Evolutionary conservation across 2,888 invertebrate genomes (phyloP).

Genomic region (Sylvicola fuscatus): DNA sequence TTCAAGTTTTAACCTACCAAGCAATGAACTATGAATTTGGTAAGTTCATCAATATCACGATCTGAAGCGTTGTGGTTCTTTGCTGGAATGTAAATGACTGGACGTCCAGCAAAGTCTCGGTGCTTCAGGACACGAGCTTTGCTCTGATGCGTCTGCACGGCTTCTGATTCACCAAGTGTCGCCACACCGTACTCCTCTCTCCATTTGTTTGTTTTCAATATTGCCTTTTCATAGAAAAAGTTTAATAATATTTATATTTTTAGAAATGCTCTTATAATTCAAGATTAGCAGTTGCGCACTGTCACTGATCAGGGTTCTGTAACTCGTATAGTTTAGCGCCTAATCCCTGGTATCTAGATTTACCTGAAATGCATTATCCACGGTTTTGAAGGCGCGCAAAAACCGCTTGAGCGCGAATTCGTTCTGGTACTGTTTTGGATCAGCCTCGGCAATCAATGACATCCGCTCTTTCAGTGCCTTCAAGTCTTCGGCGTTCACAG

Average conservation of each 20-base stretch:
- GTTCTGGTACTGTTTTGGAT: slow-evolving; percentile 53
- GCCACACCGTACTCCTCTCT: slow-evolving; percentile 48
- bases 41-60: slow-evolving; percentile 53
- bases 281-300: no score
- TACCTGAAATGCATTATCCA: slow-evolving; percentile 56
- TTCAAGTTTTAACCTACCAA: slow-evolving; percentile 26
- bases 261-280: no score
- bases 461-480: slow-evolving; percentile 46
- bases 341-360: slow-evolving; percentile 10
- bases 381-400: slow-evolving; percentile 49
- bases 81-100: slow-evolving; percentile 59
- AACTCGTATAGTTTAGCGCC: no score
- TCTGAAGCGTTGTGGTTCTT: slow-evolving; percentile 50
- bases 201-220: slow-evolving; percentile 66
- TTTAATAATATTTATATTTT: no score
- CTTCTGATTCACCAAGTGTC: slow-evolving; percentile 29
- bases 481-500: slow-evolving; percentile 40
- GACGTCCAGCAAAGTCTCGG: slow-evolving; percentile 49
- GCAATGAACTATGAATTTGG: slow-evolving; percentile 57
- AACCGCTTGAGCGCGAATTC: slow-evolving; percentile 51
- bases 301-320: no score
- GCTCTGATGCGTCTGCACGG: slow-evolving; percentile 34
- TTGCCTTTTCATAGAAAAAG: slow-evolving; percentile 30
- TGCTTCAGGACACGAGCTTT: slow-evolving; percentile 51
- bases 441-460: slow-evolving; percentile 49